Evolutionary conservation across 2,888 invertebrate species (phyloP).

Genomic region (Acanthosepion lycidas): DNA sequence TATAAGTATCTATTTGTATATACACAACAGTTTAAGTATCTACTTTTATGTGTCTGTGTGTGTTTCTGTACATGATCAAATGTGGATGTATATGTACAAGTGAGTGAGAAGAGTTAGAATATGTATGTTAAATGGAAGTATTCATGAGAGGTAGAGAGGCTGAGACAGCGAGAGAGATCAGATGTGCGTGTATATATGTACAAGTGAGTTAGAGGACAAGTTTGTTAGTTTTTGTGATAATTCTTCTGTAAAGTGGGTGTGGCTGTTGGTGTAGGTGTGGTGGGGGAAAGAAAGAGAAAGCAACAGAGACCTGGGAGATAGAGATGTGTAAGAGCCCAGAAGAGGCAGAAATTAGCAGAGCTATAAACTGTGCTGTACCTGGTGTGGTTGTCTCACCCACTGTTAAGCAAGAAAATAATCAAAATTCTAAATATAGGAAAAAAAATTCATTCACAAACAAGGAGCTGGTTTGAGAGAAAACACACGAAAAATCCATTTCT

Average conservation of each 20-base stretch:
- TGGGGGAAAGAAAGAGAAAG: no score
- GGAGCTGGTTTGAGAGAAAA: neutral
- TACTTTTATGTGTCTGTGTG: neutral
- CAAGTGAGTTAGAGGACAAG: neutral
- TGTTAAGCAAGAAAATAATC: neutral
- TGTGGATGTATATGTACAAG: neutral
- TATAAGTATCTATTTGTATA: no score
- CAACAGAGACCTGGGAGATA: neutral
- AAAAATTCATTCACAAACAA: slow-evolving; percentile 33
- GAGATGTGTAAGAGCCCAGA: neutral
- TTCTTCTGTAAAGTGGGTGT: neutral
- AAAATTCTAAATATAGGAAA: neutral
- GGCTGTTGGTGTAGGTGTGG: neutral
- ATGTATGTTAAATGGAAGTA: neutral
- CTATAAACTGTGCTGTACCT: neutral
- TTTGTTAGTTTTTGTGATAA: neutral
- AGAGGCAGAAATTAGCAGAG: neutral
- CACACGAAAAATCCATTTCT: neutral
- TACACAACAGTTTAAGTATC: no score
- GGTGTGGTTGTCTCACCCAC: neutral
- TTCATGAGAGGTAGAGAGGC: no score
- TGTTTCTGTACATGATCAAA: neutral
- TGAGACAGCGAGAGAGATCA: no score
- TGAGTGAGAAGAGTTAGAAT: neutral
- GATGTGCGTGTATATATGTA: neutral